Evolutionary conservation across 2,888 invertebrate genomes (phyloP).

Genomic region (Cremastinae sp.): DNA sequence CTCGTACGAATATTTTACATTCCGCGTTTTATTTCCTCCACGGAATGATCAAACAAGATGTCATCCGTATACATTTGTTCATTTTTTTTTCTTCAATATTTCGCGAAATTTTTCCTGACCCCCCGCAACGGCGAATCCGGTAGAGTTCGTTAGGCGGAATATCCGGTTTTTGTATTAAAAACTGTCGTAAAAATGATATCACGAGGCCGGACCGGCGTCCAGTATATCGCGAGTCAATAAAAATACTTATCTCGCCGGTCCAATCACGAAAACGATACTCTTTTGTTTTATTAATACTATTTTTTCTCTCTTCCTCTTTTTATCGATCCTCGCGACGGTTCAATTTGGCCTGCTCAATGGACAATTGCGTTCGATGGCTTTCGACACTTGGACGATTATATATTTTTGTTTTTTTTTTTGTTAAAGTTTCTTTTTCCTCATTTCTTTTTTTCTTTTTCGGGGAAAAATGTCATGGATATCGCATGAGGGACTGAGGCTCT

Average conservation of each 20-base stretch:
- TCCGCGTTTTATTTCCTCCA: conserved; percentile 10
- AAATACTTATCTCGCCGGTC: conserved; percentile 49
- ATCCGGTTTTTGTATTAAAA: neutral
- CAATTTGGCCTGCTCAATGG: conserved; percentile 66
- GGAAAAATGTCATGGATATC: neutral
- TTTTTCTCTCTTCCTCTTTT: conserved; percentile 33
- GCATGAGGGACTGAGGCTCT: neutral
- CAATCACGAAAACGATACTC: conserved; percentile 60
- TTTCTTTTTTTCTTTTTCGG: conserved; percentile 11
- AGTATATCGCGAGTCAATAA: conserved; percentile 34
- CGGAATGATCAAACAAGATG: conserved; percentile 14
- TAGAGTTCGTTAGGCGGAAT: conserved; percentile 1
- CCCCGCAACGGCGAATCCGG: no score
- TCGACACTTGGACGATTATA: conserved; percentile 72
- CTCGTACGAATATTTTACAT: conserved; percentile 2
- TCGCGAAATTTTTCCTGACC: neutral
- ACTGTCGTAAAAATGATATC: conserved; percentile 1
- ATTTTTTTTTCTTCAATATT: neutral
- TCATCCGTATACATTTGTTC: neutral
- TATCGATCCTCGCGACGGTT: conserved; percentile 26
- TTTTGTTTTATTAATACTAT: conserved; percentile 43
- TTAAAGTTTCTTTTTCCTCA: neutral
- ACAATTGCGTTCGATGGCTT: conserved; percentile 75
- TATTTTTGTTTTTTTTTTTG: neutral
- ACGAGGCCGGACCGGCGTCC: conserved; percentile 3